phyloP scores from a whole-genome alignment of 2,797 vertebrate species.

The Garrulus glandarius region DNA sequence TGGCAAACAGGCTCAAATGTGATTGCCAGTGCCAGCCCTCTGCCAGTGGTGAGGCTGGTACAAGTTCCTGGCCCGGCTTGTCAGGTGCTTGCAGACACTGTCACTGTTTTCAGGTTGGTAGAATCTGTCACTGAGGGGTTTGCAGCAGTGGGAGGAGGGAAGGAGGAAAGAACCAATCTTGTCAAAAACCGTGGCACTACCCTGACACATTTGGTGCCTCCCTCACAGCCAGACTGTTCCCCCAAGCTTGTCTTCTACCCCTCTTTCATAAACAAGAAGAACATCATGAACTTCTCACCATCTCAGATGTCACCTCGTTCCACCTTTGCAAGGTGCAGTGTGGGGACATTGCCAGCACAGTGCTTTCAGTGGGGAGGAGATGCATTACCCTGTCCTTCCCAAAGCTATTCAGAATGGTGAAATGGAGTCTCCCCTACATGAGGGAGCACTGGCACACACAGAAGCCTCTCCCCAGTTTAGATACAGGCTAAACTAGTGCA shows the following conservation, averaged over 20 bases:
- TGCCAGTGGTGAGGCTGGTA: neutral
- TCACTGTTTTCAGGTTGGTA: neutral
- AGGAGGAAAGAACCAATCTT: neutral
- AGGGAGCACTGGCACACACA: neutral
- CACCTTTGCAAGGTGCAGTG: neutral
- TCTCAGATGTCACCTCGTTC: neutral
- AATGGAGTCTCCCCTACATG: neutral
- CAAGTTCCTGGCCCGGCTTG: neutral
- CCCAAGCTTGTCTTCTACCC: neutral
- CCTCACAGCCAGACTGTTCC: neutral
- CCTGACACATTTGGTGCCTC: neutral
- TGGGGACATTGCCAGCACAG: neutral
- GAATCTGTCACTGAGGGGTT: neutral
- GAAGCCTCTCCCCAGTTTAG: neutral
- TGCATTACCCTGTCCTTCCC: neutral
- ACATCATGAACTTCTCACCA: neutral
- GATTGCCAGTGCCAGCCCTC: neutral
- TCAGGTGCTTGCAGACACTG: neutral
- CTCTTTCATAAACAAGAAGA: neutral
- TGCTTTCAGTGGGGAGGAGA: neutral
- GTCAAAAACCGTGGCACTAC: neutral
- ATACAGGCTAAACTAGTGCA: neutral
- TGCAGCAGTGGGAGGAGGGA: neutral
- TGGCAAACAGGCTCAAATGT: neutral
- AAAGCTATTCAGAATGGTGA: neutral